Conservation (phyloP, 2,113 vertebrate species). For the Cheirogaleus medius region DNA sequence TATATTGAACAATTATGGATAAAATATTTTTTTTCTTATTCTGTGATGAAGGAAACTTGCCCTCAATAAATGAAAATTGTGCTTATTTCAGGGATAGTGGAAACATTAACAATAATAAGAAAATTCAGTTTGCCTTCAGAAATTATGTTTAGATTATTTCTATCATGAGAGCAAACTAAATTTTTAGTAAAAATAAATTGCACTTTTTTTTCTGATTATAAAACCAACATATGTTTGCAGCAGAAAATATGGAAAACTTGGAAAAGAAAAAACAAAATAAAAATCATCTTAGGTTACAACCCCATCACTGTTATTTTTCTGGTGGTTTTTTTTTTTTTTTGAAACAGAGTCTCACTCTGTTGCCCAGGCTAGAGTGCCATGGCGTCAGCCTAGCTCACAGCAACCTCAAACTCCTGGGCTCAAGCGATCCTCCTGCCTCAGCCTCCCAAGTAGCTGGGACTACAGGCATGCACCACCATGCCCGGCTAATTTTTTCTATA, state of each 20-base stretch:
- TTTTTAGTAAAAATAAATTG: neutral
- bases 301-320: neutral
- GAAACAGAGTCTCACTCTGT: too few relatives aligned
- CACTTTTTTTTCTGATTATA: slow-evolving; percentile 13
- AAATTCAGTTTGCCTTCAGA: neutral
- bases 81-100: neutral
- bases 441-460: too few relatives aligned
- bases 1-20: neutral
- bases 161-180: neutral
- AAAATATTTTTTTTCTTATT: neutral
- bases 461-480: too few relatives aligned
- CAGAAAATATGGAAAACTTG: slow-evolving; percentile 2
- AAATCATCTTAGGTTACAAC: neutral
- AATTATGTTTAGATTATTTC: neutral
- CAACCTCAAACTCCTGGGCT: too few relatives aligned
- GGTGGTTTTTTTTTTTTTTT: too few relatives aligned
- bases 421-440: too few relatives aligned
- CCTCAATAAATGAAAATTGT: neutral
- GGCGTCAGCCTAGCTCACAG: too few relatives aligned
- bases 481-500: too few relatives aligned
- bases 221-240: neutral
- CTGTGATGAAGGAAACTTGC: neutral
- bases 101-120: neutral
- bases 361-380: too few relatives aligned
- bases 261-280: neutral